A percentile compares a stretch with the other conserved stretches of the same genome.
Conservation (phyloP, 2,888 invertebrate species). For the Leptopilina syphax region DNA sequence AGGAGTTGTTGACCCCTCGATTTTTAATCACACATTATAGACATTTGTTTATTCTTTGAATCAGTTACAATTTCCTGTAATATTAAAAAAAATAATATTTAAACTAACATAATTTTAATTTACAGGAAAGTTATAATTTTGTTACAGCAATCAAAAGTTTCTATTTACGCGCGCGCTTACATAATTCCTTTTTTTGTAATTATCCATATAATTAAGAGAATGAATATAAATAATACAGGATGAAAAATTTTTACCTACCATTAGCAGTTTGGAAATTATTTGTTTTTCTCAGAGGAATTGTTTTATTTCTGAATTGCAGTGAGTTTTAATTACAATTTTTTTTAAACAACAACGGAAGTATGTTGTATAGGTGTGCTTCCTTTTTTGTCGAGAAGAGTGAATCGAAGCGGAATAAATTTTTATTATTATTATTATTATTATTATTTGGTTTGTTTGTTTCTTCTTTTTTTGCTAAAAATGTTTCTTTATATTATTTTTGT, state of each 20-base stretch:
- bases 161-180: too few species aligned
- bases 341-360: slow-evolving; percentile 20
- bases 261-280: slow-evolving; percentile 1
- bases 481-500: slow-evolving; percentile 34
- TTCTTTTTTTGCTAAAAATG: slow-evolving; percentile 14
- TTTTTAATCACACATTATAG: too few species aligned
- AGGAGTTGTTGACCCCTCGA: too few species aligned
- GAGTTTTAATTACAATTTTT: slow-evolving; percentile 36
- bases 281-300: slow-evolving; percentile 3
- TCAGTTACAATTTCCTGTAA: too few species aligned
- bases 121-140: too few species aligned
- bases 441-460: background rate
- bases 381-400: slow-evolving; percentile 9
- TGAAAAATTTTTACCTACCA: slow-evolving; percentile 6
- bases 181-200: too few species aligned
- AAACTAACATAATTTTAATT: too few species aligned
- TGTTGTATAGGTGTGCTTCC: slow-evolving; percentile 14
- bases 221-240: too few species aligned
- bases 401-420: slow-evolving; percentile 29
- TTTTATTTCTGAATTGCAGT: slow-evolving; percentile 18
- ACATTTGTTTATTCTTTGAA: too few species aligned
- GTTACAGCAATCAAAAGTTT: too few species aligned
- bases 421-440: slow-evolving; percentile 1
- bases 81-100: too few species aligned
- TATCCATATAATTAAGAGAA: too few species aligned